Percentiles rank a stretch among this genome's conserved stretches.
Conservation (phyloP, 1,140 invertebrate genomes). For the Sycobia sp. region DNA sequence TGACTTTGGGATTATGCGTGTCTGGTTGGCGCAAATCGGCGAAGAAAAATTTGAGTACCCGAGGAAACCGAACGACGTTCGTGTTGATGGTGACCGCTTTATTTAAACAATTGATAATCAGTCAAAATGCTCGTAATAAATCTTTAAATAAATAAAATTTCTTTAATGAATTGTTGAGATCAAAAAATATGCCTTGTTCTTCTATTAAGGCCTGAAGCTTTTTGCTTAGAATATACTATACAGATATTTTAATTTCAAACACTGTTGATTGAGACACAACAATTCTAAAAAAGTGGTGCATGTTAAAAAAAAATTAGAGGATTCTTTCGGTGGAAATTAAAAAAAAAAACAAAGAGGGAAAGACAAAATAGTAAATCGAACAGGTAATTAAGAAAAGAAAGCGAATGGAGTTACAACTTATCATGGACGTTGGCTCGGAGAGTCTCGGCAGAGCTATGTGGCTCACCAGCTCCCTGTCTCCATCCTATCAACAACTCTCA, state of each 20-base stretch:
- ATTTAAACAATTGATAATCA: slow-evolving; percentile 15
- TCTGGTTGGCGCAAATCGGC: slow-evolving; percentile 15
- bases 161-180: neutral
- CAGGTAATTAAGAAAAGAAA: neutral
- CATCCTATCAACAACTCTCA: slow-evolving; percentile 55
- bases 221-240: neutral
- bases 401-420: slow-evolving; percentile 53
- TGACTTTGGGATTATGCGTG: slow-evolving; percentile 26
- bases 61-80: slow-evolving; percentile 24
- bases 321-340: neutral
- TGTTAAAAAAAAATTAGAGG: neutral
- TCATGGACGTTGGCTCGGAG: slow-evolving; percentile 52
- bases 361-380: too few species aligned
- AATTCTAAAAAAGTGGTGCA: neutral
- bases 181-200: neutral
- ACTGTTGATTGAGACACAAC: neutral
- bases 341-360: too few species aligned
- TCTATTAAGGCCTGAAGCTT: neutral
- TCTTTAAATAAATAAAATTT: slow-evolving; percentile 6
- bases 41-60: slow-evolving; percentile 6
- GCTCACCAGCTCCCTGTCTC: slow-evolving; percentile 49
- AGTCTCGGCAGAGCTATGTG: slow-evolving; percentile 50
- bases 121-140: too few species aligned
- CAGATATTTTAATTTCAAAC: neutral
- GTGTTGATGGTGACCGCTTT: slow-evolving; percentile 23